phyloP scores from a whole-genome alignment of 2,888 invertebrate species.

The Diarsia brunnea region DNA sequence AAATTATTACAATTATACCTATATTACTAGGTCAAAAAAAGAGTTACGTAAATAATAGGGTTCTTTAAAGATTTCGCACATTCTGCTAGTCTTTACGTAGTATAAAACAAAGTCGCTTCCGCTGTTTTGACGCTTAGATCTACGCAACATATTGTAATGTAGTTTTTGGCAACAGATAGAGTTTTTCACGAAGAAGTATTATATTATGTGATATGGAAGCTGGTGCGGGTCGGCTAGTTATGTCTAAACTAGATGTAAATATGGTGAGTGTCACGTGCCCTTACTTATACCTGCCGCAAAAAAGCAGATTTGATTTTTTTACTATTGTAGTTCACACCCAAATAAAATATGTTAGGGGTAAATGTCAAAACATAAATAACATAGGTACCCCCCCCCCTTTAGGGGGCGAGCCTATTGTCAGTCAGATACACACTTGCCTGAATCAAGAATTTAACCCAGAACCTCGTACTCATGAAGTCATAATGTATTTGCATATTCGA shows the following conservation, averaged over 20 bases:
- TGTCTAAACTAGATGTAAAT: background rate
- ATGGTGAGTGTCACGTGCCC: slow-evolving; percentile 38
- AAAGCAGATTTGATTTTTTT: slow-evolving; percentile 19
- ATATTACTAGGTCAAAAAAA: too few relatives aligned
- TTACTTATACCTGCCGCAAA: slow-evolving; percentile 48
- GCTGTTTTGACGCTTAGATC: too few relatives aligned
- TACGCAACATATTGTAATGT: too few relatives aligned
- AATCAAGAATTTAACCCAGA: background rate
- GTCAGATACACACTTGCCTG: background rate
- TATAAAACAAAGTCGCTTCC: too few relatives aligned
- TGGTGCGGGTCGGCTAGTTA: background rate
- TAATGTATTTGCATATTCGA: background rate
- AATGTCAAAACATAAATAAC: background rate
- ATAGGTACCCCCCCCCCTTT: too few relatives aligned
- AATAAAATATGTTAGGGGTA: slow-evolving; percentile 13
- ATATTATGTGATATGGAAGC: too few relatives aligned
- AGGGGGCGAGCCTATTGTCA: background rate
- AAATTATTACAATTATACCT: background rate
- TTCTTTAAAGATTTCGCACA: background rate
- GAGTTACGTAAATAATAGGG: background rate
- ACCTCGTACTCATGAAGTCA: background rate
- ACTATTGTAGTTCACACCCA: slow-evolving; percentile 36
- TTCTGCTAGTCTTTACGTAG: background rate
- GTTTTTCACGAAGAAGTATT: too few relatives aligned
- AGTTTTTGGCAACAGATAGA: too few relatives aligned